phyloP scores from a whole-genome alignment of 2,113 vertebrate genomes.

The Sorex fumeus region DNA sequence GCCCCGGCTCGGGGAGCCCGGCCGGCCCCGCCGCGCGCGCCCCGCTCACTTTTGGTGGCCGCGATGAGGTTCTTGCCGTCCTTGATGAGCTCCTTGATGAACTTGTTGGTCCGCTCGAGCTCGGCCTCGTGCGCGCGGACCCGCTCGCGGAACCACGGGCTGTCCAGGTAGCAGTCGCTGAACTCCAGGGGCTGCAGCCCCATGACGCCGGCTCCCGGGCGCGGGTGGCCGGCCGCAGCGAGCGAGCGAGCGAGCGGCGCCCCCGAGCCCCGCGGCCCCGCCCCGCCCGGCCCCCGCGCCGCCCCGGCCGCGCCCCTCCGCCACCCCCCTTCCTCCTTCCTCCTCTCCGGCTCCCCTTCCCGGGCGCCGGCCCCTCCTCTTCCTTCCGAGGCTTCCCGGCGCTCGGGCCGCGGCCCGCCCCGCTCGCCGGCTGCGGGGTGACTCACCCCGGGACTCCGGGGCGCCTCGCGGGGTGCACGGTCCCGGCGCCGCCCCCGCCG shows the following conservation, averaged over 20 bases:
- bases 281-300: conserved; percentile 41
- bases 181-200: conserved; percentile 98
- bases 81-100: conserved; percentile 98
- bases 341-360: neutral
- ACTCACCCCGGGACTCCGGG: neutral
- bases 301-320: neutral
- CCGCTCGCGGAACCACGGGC: conserved; percentile 95
- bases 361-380: conserved; percentile 77
- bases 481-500: no score
- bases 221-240: neutral
- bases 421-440: neutral
- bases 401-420: neutral
- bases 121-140: conserved; percentile 96
- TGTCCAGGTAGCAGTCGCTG: conserved; percentile 98
- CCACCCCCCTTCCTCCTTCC: conserved; percentile 18
- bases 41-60: conserved; percentile 94
- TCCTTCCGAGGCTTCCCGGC: conserved; percentile 62
- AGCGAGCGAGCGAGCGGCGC: neutral
- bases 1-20: neutral
- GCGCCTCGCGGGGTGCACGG: no score
- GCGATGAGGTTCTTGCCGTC: conserved; percentile 98
- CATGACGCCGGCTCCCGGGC: conserved; percentile 88
- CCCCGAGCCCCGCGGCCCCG: conserved; percentile 41
- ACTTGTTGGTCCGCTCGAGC: conserved; percentile 97
- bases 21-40: neutral